phyloP scores from a whole-genome alignment of 2,797 vertebrate genomes.

The Neopelma chrysocephalum region DNA sequence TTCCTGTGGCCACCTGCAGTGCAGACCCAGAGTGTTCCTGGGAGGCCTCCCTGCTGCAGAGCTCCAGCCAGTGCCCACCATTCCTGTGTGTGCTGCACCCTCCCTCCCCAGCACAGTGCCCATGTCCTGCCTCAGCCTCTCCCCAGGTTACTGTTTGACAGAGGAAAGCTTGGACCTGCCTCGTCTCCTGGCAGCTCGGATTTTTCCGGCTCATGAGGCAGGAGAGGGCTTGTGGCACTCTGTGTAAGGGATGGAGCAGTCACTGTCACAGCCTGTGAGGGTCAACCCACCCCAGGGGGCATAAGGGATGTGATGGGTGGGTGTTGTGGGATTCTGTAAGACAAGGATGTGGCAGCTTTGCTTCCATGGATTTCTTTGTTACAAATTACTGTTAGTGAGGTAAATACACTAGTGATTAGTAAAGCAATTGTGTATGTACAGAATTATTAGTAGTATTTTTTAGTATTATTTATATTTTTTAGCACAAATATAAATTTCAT shows the following conservation, averaged over 20 bases:
- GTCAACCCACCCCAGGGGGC: accelerated
- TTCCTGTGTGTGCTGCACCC: accelerated
- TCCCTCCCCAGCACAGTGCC: accelerated
- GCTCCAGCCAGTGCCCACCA: not conserved
- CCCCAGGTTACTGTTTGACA: not conserved
- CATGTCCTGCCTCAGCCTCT: not conserved
- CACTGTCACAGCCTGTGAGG: accelerated
- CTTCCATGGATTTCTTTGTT: not conserved
- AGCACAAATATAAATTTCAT: not conserved
- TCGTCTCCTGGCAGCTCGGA: not conserved
- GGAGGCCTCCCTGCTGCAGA: not conserved
- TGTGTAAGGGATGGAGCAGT: not conserved
- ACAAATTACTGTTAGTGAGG: not conserved
- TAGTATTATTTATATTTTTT: not conserved
- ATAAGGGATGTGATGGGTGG: accelerated
- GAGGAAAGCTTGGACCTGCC: not conserved
- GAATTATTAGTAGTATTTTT: too few species aligned
- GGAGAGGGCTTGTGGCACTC: not conserved
- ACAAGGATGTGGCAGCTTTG: not conserved
- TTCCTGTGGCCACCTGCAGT: accelerated
- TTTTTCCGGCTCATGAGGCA: not conserved
- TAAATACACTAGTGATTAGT: not conserved
- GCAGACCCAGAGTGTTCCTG: not conserved
- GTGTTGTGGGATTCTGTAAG: not conserved
- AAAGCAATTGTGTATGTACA: not conserved